phyloP scores from a whole-genome alignment of 2,797 vertebrate species.

The Gobio occitaniae region DNA sequence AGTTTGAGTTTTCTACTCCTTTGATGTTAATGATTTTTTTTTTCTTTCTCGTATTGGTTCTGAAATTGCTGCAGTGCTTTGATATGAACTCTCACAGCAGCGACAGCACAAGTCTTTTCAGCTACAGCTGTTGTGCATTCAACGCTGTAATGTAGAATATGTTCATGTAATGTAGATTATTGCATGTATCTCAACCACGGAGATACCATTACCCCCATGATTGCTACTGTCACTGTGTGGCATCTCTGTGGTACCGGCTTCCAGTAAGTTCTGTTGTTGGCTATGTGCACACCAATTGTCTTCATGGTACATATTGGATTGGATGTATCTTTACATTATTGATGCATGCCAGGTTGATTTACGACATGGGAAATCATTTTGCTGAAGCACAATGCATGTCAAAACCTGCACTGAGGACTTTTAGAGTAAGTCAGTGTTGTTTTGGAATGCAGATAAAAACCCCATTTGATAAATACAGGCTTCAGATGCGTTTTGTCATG shows the following conservation, averaged over 20 bases:
- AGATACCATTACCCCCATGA: background rate
- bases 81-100: conserved; percentile 37
- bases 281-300: background rate
- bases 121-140: conserved; percentile 10
- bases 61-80: conserved; percentile 37
- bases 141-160: background rate
- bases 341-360: conserved; percentile 16
- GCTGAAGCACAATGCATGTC: conserved; percentile 12
- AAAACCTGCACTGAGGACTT: conserved; percentile 11
- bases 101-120: background rate
- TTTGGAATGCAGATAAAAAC: conserved; percentile 17
- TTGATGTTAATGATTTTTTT: conserved; percentile 42
- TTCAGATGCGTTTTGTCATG: background rate
- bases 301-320: background rate
- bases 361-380: conserved; percentile 11
- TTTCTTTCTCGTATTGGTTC: background rate
- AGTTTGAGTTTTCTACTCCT: conserved; percentile 39
- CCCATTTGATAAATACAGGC: background rate
- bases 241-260: background rate
- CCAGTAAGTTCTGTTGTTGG: background rate
- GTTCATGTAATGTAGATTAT: conserved; percentile 22
- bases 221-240: background rate
- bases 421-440: background rate
- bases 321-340: background rate
- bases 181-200: background rate